phyloP scores from a whole-genome alignment of 2,797 vertebrate species.

The Chiloscyllium punctatum region DNA sequence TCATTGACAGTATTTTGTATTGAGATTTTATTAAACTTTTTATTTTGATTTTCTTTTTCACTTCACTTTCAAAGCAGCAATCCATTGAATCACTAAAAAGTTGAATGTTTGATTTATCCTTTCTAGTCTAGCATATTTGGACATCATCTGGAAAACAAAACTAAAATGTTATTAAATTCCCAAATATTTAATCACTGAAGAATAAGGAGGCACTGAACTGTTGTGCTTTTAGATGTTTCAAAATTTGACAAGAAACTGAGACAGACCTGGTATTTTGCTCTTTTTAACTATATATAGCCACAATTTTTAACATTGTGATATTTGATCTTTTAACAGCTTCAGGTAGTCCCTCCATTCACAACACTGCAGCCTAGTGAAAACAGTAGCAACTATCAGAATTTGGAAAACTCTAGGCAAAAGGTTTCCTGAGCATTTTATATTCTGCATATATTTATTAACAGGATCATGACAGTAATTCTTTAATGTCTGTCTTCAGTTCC shows the following conservation, averaged over 20 bases:
- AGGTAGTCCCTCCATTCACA: not conserved
- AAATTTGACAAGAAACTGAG: not conserved
- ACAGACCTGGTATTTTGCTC: not conserved
- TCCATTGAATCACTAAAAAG: not conserved
- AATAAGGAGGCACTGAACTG: not conserved
- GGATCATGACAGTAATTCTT: not conserved
- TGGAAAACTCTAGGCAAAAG: not conserved
- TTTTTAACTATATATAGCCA: not conserved
- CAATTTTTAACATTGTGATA: not conserved
- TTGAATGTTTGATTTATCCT: not conserved
- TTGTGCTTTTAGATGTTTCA: not conserved
- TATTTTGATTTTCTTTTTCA: not conserved
- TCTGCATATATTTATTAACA: not conserved
- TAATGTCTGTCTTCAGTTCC: not conserved
- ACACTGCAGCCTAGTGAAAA: not conserved
- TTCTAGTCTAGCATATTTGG: not conserved
- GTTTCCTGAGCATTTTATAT: not conserved
- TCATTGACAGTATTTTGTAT: not conserved
- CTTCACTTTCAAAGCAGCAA: not conserved
- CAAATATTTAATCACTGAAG: not conserved
- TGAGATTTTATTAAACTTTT: not conserved
- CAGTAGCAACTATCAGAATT: not conserved
- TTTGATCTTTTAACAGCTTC: not conserved
- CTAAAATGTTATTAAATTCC: not conserved
- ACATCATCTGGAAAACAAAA: not conserved